Base-by-base conservation (phyloP, 2,113 vertebrate species). In the Chionodraco myersi region DNA sequence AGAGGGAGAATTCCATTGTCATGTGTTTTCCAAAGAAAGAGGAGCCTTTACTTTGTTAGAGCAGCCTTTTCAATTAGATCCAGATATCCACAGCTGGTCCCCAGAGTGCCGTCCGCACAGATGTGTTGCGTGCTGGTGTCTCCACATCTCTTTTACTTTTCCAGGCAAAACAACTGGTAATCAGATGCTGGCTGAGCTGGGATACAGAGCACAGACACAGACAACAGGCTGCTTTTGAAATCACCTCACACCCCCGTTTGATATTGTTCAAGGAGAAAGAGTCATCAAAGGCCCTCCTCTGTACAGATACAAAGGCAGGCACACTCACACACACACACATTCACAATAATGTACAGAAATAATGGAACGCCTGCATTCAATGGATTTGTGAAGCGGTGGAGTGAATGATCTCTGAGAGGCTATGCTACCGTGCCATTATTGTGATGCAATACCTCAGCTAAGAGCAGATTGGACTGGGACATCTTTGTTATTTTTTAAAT, bases 251-350 rank as follows among this genome's bases (percentile, higher is more conserved):
- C 77, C 79, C 84, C 80, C 2, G 53, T 79, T 83, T 91, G 87
- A 92, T 90, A 89, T 86, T 92, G 86, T 88, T 88, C 84, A 92
- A 92, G 89, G 87, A 91, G 81, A 93, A 86, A 88, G 72, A 79
- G 74, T 88, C 87, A 74, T 87, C 77, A 69, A 80, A 82, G 75
- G 64, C 65, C 18, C 63, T 84, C n/a, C 44, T 80, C 67, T 61
- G 65, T 54, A 60, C 75, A 63, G 41, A 78, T 70, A 76, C 64
- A 83, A 80, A 88, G 45, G 67, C 62, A 75, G 30, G 62, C 53
- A 51, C 65, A 74, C 60, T 77, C 69, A 64, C 73, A 70, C 57
- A 77, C 81, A 74, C 59, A 53, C 23, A 75, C 23, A 68, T 59
- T 62, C 62, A 86, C 61, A 79, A 68, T 34, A 77, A 75, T 53